Conservation (phyloP, 2,888 invertebrate species). For the Cryptocheilus praepositus region DNA sequence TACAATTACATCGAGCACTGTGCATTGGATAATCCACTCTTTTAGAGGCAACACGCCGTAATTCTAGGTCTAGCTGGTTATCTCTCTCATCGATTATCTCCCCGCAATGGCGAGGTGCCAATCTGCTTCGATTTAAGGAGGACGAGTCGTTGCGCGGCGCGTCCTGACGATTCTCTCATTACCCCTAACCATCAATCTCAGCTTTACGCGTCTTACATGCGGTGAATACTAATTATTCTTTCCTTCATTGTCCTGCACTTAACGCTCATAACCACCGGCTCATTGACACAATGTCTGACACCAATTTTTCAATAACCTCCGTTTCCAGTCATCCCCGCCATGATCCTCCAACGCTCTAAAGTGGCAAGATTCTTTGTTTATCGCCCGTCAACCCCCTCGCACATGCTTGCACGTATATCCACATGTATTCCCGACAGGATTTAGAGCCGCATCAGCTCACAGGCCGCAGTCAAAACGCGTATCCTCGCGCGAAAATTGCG, state of each 20-base stretch:
- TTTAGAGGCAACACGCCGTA: conserved; percentile 22
- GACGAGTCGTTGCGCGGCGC: conserved; percentile 5
- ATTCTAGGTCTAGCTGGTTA: conserved; percentile 24
- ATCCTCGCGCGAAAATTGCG: conserved; percentile 57
- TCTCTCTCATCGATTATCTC: conserved; percentile 29
- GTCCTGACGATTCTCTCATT: too few species aligned
- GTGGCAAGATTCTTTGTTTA: too few species aligned
- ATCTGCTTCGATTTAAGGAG: conserved; percentile 23
- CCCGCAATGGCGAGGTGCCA: conserved; percentile 22
- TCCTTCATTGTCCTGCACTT: too few species aligned
- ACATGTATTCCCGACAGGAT: not conserved
- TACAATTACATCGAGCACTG: conserved; percentile 26
- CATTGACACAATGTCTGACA: too few species aligned
- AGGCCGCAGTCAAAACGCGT: conserved; percentile 38
- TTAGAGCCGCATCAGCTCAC: not conserved
- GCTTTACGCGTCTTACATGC: too few species aligned
- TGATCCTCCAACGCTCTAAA: too few species aligned
- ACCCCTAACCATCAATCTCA: too few species aligned
- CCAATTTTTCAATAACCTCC: too few species aligned
- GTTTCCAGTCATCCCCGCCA: too few species aligned
- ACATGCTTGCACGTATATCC: not conserved
- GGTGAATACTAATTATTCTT: too few species aligned
- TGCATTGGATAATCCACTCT: conserved; percentile 20
- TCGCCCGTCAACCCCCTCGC: too few species aligned
- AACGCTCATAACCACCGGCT: too few species aligned